These are phyloP conservation scores for Dendrolimus houi DNA, from an alignment of 2,888 invertebrate genomes.

Conservation along the genomic window DNA sequence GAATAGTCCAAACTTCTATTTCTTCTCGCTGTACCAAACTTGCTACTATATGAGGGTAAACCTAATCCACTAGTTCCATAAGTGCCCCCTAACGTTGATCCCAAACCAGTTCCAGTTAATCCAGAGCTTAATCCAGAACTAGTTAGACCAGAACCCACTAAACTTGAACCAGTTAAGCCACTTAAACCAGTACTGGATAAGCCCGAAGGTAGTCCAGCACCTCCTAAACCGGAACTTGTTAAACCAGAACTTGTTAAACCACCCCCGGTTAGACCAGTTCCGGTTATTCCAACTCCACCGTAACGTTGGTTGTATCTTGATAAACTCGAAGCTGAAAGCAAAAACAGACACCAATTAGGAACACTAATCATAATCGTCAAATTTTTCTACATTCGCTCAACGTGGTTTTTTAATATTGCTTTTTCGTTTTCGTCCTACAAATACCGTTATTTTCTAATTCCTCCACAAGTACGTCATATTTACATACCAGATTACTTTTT, in stretches of 20 bases:
- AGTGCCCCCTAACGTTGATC: constrained; percentile 51
- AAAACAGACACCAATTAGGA: neutral
- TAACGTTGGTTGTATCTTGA: constrained; percentile 80
- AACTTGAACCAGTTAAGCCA: constrained; percentile 60
- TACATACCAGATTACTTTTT: too few species aligned
- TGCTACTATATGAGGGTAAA: constrained; percentile 58
- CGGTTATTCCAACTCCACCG: constrained; percentile 58
- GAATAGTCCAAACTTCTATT: constrained; percentile 93
- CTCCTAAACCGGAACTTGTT: constrained; percentile 36
- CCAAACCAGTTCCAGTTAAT: constrained; percentile 50
- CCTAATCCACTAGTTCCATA: constrained; percentile 64
- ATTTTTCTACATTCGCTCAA: too few species aligned
- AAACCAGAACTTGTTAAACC: constrained; percentile 38
- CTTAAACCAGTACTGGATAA: constrained; percentile 65
- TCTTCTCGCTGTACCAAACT: constrained; percentile 81
- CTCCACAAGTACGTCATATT: too few species aligned
- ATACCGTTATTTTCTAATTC: too few species aligned
- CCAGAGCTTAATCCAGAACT: constrained; percentile 57
- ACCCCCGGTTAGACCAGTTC: constrained; percentile 42
- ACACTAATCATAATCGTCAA: too few species aligned
- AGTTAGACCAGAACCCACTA: constrained; percentile 55
- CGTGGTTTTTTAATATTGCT: too few species aligned
- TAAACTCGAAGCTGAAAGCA: constrained; percentile 66
- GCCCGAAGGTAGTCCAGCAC: constrained; percentile 55
- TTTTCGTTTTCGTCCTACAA: too few species aligned